Evolutionary conservation across 2,888 invertebrate species (phyloP).

Genomic region (Aromia moschata): DNA sequence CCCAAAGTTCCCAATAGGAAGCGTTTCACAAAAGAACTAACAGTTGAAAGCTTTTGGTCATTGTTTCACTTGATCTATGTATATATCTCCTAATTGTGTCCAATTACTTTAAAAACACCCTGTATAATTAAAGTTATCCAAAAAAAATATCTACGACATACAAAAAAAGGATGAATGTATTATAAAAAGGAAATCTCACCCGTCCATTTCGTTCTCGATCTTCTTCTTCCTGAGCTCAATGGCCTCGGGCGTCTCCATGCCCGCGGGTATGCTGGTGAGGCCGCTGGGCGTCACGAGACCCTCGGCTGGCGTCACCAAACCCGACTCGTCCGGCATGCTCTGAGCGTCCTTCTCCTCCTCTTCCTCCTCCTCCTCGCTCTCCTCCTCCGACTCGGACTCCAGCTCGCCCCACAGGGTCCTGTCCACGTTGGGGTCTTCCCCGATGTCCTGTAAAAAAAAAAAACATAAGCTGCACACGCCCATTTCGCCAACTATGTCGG

Average conservation of each 20-base stretch:
- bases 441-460: constrained; percentile 64
- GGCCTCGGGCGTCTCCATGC: constrained; percentile 98
- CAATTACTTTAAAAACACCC: too few relatives aligned
- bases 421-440: constrained; percentile 89
- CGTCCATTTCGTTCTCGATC: constrained; percentile 95
- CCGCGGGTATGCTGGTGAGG: constrained; percentile 88
- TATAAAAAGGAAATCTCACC: too few relatives aligned
- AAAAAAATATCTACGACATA: too few relatives aligned
- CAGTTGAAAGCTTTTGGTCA: too few relatives aligned
- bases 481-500: too few relatives aligned
- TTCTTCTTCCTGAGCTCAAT: constrained; percentile 98
- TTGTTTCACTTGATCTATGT: too few relatives aligned
- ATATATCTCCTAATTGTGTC: too few relatives aligned
- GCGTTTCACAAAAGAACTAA: too few relatives aligned
- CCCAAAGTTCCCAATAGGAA: too few relatives aligned
- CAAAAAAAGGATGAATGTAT: too few relatives aligned
- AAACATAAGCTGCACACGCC: not conserved
- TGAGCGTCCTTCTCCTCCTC: constrained; percentile 73
- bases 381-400: constrained; percentile 88
- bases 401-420: constrained; percentile 97
- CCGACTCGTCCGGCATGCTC: constrained; percentile 75
- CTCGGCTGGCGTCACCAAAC: constrained; percentile 92
- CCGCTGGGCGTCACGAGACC: constrained; percentile 96
- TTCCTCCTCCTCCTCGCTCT: constrained; percentile 75
- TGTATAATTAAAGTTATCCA: too few relatives aligned